Evolutionary conservation across 2,797 vertebrate species (phyloP).

Genomic region (Peromyscus aztecus): DNA sequence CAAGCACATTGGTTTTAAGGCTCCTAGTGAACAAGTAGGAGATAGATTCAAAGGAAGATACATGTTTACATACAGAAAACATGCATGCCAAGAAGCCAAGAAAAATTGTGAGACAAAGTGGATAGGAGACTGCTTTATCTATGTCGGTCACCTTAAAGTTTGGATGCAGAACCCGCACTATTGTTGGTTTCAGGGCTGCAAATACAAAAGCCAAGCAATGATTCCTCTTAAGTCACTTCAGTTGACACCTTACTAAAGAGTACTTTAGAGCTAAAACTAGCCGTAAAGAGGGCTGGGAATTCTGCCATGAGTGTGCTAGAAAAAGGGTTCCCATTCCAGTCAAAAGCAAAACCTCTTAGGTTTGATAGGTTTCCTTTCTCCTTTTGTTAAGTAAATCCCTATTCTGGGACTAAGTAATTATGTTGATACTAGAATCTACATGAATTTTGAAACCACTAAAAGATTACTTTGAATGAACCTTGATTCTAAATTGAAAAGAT

Average conservation of each 20-base stretch:
- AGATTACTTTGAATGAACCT: slow-evolving; percentile 1
- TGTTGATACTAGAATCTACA: neutral
- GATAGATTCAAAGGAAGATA: neutral
- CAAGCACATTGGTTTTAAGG: neutral
- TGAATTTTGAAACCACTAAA: slow-evolving; percentile 45
- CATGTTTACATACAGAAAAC: neutral
- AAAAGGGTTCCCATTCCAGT: slow-evolving; percentile 12
- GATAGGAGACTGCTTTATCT: neutral
- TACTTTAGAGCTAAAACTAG: neutral
- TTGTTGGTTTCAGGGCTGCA: neutral
- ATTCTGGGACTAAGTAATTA: neutral
- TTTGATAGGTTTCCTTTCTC: neutral
- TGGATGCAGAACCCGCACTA: neutral
- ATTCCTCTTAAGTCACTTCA: neutral
- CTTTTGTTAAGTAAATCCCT: neutral
- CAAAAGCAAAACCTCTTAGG: slow-evolving; percentile 28
- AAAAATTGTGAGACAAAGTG: neutral
- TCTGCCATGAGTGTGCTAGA: neutral
- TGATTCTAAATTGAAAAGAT: slow-evolving; percentile 20
- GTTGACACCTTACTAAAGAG: neutral
- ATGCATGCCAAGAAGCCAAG: neutral
- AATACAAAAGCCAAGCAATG: neutral
- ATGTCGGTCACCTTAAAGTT: neutral
- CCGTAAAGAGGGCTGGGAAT: neutral
- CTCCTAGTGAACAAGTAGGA: neutral